Evolutionary conservation across 2,888 invertebrate genomes (phyloP), one percentile per base, ranked within the genome.

Genomic region (Deilephila elpenor): DNA sequence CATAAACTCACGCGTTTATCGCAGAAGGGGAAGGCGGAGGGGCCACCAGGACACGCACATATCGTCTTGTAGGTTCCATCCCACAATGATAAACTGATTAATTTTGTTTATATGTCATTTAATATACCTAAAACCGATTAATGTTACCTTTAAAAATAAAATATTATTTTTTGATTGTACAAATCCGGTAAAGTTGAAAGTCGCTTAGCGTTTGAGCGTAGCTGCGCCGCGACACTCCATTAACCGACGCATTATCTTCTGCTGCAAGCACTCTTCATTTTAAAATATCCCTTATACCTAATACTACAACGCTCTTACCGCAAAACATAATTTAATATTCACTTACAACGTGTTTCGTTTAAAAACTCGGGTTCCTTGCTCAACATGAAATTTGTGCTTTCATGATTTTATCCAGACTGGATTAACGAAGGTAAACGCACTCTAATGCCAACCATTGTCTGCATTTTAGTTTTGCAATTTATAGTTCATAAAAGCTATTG

Each of bases 201-300:
- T 86, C 86, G 83, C 85, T 89, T 83, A 85, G 81, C 80, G 77
- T 77, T 75, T 79, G 79, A 80, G 75, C 82, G 79, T 75, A 73
- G 80, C 84, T 84, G 86, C 86, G 84, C 79, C 80, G 82, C 85
- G 84, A 87, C 88, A 88, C 88, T 89, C 90, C 91, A 91, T 91
- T 91, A 91, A 85, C 85, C 83, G 82, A 88, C 84, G 89, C 90
- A 91, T 91, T 91, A 91, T 89, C 88, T 85, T 79, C 82, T 84
- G 82, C 81, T 82, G 83, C 81, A 82, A 87, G 83, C 83, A 82
- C 87, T 86, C 81, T 83, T 86, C 83, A 84, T 84, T 88, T 87
- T 84, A 88, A 89, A 89, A 89, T 88, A 88, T 85, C 77, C 82
- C 81, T 82, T 76, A 80, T 82, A 83, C 82, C 83, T 84, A 84